These are phyloP conservation scores for Drosophila seclusa DNA, from an alignment of 2,888 invertebrate species.

Conservation along the genomic window DNA sequence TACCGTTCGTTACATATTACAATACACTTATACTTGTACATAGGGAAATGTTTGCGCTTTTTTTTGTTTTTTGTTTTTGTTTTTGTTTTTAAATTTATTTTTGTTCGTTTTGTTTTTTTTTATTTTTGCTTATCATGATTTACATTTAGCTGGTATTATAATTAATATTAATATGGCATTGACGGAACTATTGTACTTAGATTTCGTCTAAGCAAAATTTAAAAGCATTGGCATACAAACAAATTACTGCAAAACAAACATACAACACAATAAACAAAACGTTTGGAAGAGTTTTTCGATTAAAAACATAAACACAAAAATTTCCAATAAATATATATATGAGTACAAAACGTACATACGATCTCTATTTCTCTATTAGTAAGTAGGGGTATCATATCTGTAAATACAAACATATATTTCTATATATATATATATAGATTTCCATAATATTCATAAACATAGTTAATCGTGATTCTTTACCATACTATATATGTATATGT, in stretches of 20 bases:
- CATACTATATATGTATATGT: conserved; percentile 47
- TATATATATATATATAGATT: conserved; percentile 6
- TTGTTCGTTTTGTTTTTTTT: conserved; percentile 16
- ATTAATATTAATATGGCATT: conserved; percentile 81
- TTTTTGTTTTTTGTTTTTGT: conserved; percentile 21
- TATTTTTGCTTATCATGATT: conserved; percentile 23
- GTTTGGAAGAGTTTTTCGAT: conserved; percentile 65
- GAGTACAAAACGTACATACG: conserved; percentile 57
- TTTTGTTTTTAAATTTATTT: conserved; percentile 26
- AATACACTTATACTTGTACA: conserved; percentile 57
- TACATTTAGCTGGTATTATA: conserved; percentile 35
- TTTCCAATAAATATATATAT: conserved; percentile 67
- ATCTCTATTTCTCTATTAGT: conserved; percentile 47
- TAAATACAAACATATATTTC: conserved; percentile 34
- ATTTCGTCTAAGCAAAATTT: conserved; percentile 58
- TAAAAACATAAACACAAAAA: conserved; percentile 64
- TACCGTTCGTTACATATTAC: conserved; percentile 68
- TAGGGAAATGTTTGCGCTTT: conserved; percentile 68
- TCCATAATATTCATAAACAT: conserved; percentile 60
- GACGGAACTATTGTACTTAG: conserved; percentile 67
- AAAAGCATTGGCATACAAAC: conserved; percentile 75
- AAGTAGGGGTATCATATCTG: conserved; percentile 40
- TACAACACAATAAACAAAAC: conserved; percentile 55
- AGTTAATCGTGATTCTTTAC: conserved; percentile 64
- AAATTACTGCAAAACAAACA: conserved; percentile 65